Conservation (phyloP, 2,797 vertebrate species). For the Etheostoma perlongum region DNA sequence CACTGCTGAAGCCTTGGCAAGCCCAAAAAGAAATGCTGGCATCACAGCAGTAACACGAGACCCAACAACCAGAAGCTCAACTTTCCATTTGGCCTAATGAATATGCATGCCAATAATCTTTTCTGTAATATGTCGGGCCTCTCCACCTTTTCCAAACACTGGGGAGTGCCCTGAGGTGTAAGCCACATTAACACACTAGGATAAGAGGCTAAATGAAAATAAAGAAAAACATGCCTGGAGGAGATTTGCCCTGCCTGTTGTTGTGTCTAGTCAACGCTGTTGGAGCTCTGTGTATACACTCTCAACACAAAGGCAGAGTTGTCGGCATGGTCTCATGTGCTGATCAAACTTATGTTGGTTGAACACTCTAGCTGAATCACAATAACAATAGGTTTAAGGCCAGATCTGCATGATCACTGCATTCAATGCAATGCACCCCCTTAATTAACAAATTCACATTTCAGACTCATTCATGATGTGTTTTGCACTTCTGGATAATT, state of each 20-base stretch:
- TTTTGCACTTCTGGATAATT: constrained; percentile 47
- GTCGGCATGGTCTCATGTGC: neutral
- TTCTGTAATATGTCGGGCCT: constrained; percentile 39
- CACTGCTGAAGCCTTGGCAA: constrained; percentile 53
- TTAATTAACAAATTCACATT: constrained; percentile 16
- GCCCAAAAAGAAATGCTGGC: constrained; percentile 39
- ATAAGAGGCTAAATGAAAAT: constrained; percentile 69
- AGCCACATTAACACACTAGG: constrained; percentile 59
- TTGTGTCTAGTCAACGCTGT: constrained; percentile 51
- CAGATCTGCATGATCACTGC: neutral
- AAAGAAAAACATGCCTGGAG: constrained; percentile 43
- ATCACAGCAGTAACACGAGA: constrained; percentile 7
- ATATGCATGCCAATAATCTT: constrained; percentile 58
- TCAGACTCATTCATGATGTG: constrained; percentile 10
- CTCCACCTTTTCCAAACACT: constrained; percentile 57
- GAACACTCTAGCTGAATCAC: constrained; percentile 18
- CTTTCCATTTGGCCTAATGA: constrained; percentile 42
- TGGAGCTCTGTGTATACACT: constrained; percentile 22
- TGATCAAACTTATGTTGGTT: constrained; percentile 29
- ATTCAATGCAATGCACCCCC: neutral
- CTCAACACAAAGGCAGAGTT: neutral
- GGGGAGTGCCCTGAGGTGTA: constrained; percentile 52
- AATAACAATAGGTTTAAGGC: neutral
- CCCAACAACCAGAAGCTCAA: constrained; percentile 14
- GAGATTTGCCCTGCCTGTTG: constrained; percentile 24